Conservation (phyloP, 2,113 vertebrate genomes). For the Plecturocebus donacophilus region DNA sequence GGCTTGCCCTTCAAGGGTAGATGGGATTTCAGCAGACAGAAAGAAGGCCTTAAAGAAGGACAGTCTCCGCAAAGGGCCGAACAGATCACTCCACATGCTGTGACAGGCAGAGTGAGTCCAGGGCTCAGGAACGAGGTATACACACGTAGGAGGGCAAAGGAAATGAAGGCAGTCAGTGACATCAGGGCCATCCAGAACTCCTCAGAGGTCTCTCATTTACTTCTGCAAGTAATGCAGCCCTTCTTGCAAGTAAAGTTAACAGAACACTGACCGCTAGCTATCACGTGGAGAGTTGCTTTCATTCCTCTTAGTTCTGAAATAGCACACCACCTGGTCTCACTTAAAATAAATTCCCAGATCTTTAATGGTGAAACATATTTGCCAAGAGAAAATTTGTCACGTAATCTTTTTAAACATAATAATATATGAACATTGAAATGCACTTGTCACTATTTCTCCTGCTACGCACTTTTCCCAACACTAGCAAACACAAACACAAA, state of each 20-base stretch:
- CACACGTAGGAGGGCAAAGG: background rate
- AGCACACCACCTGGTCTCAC: background rate
- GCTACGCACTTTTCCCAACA: background rate
- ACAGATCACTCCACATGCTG: background rate
- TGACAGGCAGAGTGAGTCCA: background rate
- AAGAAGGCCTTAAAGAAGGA: background rate
- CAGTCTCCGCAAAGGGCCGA: background rate
- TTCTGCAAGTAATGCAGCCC: background rate
- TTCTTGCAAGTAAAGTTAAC: background rate
- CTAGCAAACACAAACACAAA: background rate
- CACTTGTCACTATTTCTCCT: background rate
- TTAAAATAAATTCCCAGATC: background rate
- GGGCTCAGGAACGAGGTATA: background rate
- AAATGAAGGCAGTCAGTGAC: background rate
- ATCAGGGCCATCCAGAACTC: background rate
- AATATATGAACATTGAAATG: background rate
- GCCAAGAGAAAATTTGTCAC: background rate
- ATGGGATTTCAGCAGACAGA: background rate
- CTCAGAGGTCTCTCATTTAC: background rate
- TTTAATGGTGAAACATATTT: background rate
- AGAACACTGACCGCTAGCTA: background rate
- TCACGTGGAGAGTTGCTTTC: background rate
- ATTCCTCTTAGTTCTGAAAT: conserved; percentile 10
- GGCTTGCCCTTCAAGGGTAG: background rate
- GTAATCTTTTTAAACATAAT: conserved; percentile 20